A percentile compares a stretch with the other conserved stretches of the same genome.
phyloP scores from a whole-genome alignment of 2,888 invertebrate species.

The Amphipoea lucens region DNA sequence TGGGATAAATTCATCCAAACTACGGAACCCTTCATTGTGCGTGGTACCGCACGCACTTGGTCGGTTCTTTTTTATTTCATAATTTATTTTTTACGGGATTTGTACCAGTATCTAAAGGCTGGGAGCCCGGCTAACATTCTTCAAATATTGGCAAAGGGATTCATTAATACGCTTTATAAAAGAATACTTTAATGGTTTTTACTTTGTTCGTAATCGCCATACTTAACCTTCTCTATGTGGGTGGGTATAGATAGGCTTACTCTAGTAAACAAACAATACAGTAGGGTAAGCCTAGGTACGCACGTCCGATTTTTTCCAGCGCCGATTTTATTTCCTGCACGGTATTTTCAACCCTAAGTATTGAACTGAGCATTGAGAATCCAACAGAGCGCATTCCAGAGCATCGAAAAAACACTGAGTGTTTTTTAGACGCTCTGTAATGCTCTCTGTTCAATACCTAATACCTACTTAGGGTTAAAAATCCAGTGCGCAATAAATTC shows the following conservation, averaged over 20 bases:
- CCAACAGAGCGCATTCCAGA: no score
- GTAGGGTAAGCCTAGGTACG: neutral
- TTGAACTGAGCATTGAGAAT: no score
- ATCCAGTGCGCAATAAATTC: neutral
- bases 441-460: no score
- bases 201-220: neutral
- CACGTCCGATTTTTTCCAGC: neutral
- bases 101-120: neutral
- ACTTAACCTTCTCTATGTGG: neutral
- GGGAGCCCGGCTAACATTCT: neutral
- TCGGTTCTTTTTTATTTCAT: neutral
- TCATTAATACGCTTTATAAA: neutral
- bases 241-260: neutral
- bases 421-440: neutral
- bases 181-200: neutral
- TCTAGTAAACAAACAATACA: constrained; percentile 19
- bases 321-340: neutral
- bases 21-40: neutral
- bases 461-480: no score
- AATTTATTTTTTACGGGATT: neutral
- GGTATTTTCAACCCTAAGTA: neutral
- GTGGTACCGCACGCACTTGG: neutral
- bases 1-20: no score
- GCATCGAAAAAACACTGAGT: no score
- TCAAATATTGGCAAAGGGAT: constrained; percentile 4